Percentiles rank a stretch among this genome's conserved stretches.
Conservation (phyloP, 1,140 invertebrate species). For the Neodiprion lecontei region DNA sequence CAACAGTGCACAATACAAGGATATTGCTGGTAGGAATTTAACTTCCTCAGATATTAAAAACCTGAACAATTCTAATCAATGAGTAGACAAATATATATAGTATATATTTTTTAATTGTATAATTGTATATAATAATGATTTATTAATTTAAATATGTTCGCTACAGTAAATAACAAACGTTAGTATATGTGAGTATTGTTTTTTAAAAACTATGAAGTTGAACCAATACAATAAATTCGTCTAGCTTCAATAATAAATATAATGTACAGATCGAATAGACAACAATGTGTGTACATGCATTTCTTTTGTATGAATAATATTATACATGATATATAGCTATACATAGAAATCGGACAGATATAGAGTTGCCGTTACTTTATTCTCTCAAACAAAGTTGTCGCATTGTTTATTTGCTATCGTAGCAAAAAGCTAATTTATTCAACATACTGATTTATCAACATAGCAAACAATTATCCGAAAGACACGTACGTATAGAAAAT, state of each 20-base stretch:
- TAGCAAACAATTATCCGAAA: background rate
- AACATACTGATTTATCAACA: no score
- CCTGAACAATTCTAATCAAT: no score
- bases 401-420: no score
- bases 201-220: slow-evolving; percentile 31
- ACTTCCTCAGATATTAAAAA: no score
- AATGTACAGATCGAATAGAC: slow-evolving; percentile 23
- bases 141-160: slow-evolving; percentile 30
- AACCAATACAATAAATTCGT: slow-evolving; percentile 28
- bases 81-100: no score
- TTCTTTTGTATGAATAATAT: background rate
- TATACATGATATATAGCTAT: background rate
- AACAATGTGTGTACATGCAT: background rate
- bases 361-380: background rate
- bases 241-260: slow-evolving; percentile 34
- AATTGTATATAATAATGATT: slow-evolving; percentile 40
- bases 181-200: slow-evolving; percentile 24
- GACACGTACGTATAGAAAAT: background rate
- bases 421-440: no score
- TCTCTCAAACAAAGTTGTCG: no score
- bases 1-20: no score
- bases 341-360: slow-evolving; percentile 4
- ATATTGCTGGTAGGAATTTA: no score
- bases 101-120: background rate
- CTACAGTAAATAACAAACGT: slow-evolving; percentile 33